Percentiles rank a stretch among this genome's conserved stretches.
Evolutionary conservation across 2,113 vertebrate species (phyloP).

Genomic region (Hymenochirus boettgeri): DNA sequence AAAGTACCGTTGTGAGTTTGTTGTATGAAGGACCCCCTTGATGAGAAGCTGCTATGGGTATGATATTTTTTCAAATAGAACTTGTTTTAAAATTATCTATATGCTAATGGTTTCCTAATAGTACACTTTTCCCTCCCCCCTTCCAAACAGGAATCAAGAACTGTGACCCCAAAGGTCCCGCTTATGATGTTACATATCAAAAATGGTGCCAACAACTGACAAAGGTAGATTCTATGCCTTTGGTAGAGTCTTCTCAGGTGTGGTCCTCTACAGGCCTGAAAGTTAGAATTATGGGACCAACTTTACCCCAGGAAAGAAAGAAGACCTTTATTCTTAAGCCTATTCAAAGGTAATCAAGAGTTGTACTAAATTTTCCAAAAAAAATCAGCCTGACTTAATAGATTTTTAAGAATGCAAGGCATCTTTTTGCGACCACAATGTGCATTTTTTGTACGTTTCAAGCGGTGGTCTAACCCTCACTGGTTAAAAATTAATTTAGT

Average conservation of each 20-base stretch:
- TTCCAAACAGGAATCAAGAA: constrained; percentile 79
- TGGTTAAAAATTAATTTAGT: no score
- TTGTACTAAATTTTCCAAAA: no score
- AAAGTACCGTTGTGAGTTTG: constrained; percentile 89
- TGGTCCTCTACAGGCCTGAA: constrained; percentile 85
- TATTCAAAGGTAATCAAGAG: constrained; percentile 98
- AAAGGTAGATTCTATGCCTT: constrained; percentile 96
- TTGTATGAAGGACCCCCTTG: constrained; percentile 89
- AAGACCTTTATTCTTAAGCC: constrained; percentile 91
- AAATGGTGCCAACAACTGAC: constrained; percentile 93
- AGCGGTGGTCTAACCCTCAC: no score
- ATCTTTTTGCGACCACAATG: no score
- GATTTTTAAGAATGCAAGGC: no score
- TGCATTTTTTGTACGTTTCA: no score
- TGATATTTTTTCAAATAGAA: no score
- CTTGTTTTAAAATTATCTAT: no score
- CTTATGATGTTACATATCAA: constrained; percentile 99
- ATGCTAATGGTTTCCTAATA: no score
- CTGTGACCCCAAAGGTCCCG: constrained; percentile 87
- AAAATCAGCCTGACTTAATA: no score
- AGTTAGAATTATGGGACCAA: constrained; percentile 95
- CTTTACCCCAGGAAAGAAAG: constrained; percentile 90
- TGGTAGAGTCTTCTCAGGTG: constrained; percentile 88
- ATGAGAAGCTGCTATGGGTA: constrained; percentile 91
- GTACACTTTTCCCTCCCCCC: no score